phyloP scores from a whole-genome alignment of 2,888 invertebrate species.

The Spilosoma lubricipeda region DNA sequence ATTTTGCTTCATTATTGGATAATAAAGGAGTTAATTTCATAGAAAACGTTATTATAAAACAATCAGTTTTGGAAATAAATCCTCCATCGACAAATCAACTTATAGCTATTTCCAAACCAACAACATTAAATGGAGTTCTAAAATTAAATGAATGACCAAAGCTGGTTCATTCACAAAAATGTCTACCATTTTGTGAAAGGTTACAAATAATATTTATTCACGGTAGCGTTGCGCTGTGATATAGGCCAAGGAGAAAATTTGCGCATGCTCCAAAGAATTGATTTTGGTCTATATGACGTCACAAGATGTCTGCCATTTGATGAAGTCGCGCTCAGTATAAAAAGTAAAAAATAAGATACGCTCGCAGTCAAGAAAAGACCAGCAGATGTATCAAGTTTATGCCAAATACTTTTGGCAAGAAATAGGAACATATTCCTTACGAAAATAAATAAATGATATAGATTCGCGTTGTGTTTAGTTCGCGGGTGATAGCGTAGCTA shows the following conservation, averaged over 20 bases:
- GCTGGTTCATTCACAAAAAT: slow-evolving; percentile 78
- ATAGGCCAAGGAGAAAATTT: slow-evolving; percentile 78
- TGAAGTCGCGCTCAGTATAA: slow-evolving; percentile 70
- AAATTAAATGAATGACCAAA: slow-evolving; percentile 76
- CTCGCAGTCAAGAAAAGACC: slow-evolving; percentile 61
- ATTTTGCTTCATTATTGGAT: background rate
- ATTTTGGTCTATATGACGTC: slow-evolving; percentile 79
- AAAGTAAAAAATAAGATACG: slow-evolving; percentile 71
- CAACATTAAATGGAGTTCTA: slow-evolving; percentile 40
- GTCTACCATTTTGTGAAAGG: slow-evolving; percentile 68
- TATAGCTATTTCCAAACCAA: slow-evolving; percentile 53
- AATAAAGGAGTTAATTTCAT: background rate
- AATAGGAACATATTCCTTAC: slow-evolving; percentile 36
- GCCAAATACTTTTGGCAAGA: slow-evolving; percentile 60
- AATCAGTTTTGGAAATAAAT: background rate
- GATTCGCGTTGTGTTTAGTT: slow-evolving; percentile 53
- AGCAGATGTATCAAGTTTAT: slow-evolving; percentile 64
- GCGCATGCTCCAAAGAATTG: slow-evolving; percentile 79
- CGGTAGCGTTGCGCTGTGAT: slow-evolving; percentile 65
- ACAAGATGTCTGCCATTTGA: slow-evolving; percentile 78
- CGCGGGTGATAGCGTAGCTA: slow-evolving; percentile 64
- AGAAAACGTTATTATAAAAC: background rate
- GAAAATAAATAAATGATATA: slow-evolving; percentile 57
- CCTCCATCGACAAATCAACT: background rate
- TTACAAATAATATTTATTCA: slow-evolving; percentile 63